Conservation (phyloP, 2,888 invertebrate genomes). For the Kryphioiulus occultus region DNA sequence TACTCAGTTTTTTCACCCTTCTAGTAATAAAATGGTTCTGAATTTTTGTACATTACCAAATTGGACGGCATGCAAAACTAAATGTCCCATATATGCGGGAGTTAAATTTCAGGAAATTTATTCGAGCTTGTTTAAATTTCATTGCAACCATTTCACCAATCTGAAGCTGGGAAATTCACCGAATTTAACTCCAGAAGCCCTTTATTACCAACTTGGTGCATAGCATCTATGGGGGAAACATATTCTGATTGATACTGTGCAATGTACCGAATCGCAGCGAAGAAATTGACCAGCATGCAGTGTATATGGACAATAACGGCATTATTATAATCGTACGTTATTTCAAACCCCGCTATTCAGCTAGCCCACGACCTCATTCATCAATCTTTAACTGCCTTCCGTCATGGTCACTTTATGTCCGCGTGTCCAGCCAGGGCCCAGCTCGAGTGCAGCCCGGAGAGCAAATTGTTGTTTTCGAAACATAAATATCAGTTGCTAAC, state of each 20-base stretch:
- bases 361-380: slow-evolving; percentile 27
- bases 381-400: slow-evolving; percentile 8
- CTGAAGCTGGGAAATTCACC: background rate
- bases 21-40: background rate
- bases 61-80: background rate
- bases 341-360: background rate
- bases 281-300: slow-evolving; percentile 1
- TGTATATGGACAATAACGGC: background rate
- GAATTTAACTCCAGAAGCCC: background rate
- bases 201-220: background rate
- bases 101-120: background rate
- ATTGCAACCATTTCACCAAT: background rate
- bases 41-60: background rate
- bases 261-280: background rate
- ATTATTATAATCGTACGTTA: slow-evolving; percentile 24
- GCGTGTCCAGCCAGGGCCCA: background rate
- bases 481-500: background rate
- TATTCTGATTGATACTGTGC: slow-evolving; percentile 2
- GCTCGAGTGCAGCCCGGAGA: background rate
- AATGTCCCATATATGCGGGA: background rate
- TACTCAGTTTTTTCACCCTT: background rate
- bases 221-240: background rate
- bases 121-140: background rate
- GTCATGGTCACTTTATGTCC: slow-evolving; percentile 37
- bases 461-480: slow-evolving; percentile 26